Conservation (phyloP, 2,797 vertebrate species). For the Thaleichthys pacificus region DNA sequence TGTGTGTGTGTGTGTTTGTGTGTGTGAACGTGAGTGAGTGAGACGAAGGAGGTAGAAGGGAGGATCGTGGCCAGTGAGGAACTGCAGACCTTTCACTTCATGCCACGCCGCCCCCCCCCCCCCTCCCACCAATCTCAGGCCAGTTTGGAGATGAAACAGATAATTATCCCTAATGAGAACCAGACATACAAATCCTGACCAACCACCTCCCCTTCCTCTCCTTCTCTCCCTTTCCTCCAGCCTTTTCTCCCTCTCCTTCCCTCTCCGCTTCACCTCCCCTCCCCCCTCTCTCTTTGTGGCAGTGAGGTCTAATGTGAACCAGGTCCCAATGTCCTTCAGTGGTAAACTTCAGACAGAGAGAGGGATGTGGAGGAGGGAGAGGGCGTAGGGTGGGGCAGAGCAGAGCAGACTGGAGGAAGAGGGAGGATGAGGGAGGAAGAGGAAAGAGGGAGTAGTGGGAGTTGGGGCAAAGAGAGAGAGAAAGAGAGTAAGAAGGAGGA, state of each 20-base stretch:
- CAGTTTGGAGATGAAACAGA: slow-evolving; percentile 97
- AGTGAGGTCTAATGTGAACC: slow-evolving; percentile 74
- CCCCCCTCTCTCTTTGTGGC: slow-evolving; percentile 50
- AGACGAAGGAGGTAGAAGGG: neutral
- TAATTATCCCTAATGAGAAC: slow-evolving; percentile 99
- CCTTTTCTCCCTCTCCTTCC: slow-evolving; percentile 26
- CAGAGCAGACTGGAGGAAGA: neutral
- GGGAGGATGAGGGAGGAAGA: neutral
- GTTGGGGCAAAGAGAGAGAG: neutral
- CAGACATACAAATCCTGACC: slow-evolving; percentile 82
- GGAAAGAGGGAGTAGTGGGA: neutral
- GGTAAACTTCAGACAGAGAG: slow-evolving; percentile 39
- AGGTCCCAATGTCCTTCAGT: slow-evolving; percentile 62
- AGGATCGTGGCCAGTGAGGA: neutral
- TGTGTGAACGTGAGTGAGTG: neutral
- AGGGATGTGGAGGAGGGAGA: slow-evolving; percentile 2
- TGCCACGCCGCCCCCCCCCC: slow-evolving; percentile 37
- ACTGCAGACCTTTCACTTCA: slow-evolving; percentile 17
- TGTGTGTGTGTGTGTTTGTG: neutral
- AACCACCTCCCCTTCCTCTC: slow-evolving; percentile 15
- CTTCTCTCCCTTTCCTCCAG: slow-evolving; percentile 27
- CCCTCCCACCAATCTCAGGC: slow-evolving; percentile 66
- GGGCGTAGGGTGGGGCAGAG: neutral
- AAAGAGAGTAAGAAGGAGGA: neutral
- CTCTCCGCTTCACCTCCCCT: slow-evolving; percentile 36